Conservation (phyloP, 1,140 invertebrate species). For the Neodiprion lecontei region DNA sequence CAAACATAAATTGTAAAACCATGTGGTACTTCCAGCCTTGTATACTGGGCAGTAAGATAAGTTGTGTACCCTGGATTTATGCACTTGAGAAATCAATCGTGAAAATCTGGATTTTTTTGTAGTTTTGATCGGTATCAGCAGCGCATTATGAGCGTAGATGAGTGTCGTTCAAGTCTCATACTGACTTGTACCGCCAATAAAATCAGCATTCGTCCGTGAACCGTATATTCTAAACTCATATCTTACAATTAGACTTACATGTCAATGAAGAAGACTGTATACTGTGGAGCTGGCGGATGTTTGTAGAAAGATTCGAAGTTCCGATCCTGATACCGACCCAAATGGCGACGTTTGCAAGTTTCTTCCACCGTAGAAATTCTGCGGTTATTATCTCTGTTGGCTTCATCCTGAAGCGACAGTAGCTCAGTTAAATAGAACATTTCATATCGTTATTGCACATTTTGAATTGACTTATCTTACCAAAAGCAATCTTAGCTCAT, state of each 20-base stretch:
- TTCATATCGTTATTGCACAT: constrained; percentile 10
- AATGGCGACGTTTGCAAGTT: constrained; percentile 57
- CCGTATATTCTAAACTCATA: neutral
- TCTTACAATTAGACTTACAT: constrained; percentile 44
- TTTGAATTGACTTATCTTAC: constrained; percentile 4
- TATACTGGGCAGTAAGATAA: constrained; percentile 67
- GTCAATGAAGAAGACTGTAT: constrained; percentile 62
- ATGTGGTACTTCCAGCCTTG: constrained; percentile 65
- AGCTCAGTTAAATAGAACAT: neutral
- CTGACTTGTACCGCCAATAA: neutral
- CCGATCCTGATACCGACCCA: constrained; percentile 51
- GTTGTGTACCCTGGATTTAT: constrained; percentile 48
- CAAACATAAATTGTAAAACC: constrained; percentile 61
- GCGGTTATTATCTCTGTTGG: constrained; percentile 42
- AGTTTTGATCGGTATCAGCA: neutral
- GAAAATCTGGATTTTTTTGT: constrained; percentile 18
- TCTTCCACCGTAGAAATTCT: constrained; percentile 45
- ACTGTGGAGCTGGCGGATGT: constrained; percentile 63
- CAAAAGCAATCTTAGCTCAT: neutral
- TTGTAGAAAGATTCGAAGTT: constrained; percentile 44
- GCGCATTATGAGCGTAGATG: neutral
- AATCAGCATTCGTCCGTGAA: no score
- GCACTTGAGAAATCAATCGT: constrained; percentile 36
- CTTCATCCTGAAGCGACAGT: constrained; percentile 41
- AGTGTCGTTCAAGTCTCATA: neutral